Conservation (phyloP, 2,797 vertebrate species). For the Tenualosa ilisha region DNA sequence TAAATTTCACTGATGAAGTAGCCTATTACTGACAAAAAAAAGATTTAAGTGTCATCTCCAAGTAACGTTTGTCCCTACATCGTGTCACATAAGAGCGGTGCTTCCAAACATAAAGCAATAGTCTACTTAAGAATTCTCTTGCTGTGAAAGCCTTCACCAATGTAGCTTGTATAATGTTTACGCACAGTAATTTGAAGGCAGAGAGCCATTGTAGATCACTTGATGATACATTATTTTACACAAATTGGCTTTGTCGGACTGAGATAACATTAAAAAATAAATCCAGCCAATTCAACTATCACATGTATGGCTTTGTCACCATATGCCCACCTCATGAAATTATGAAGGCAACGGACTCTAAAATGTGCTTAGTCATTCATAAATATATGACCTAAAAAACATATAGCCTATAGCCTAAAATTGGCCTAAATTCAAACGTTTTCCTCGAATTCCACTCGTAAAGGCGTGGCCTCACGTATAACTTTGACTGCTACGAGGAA, state of each 20-base stretch:
- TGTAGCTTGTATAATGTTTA: too few relatives aligned
- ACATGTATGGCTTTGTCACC: neutral
- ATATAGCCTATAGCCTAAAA: neutral
- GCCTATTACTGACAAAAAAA: too few relatives aligned
- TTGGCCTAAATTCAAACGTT: neutral
- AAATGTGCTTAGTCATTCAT: constrained; percentile 1
- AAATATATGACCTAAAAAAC: neutral
- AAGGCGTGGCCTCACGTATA: neutral
- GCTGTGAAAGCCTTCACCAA: too few relatives aligned
- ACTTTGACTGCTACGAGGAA: neutral
- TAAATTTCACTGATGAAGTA: too few relatives aligned
- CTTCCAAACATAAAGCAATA: too few relatives aligned
- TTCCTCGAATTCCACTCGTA: neutral
- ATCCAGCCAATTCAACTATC: neutral
- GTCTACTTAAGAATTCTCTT: too few relatives aligned
- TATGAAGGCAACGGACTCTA: neutral
- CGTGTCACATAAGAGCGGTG: too few relatives aligned
- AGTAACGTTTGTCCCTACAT: too few relatives aligned
- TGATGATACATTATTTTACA: neutral
- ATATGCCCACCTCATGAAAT: neutral
- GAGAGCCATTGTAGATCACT: neutral
- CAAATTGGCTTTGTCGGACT: too few relatives aligned
- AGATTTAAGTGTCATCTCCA: too few relatives aligned
- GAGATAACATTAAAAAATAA: neutral
- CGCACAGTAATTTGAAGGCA: too few relatives aligned